A percentile compares a stretch with the other conserved stretches of the same genome.
Evolutionary conservation across 2,888 invertebrate genomes (phyloP).

Genomic region (Cryptops parisi): DNA sequence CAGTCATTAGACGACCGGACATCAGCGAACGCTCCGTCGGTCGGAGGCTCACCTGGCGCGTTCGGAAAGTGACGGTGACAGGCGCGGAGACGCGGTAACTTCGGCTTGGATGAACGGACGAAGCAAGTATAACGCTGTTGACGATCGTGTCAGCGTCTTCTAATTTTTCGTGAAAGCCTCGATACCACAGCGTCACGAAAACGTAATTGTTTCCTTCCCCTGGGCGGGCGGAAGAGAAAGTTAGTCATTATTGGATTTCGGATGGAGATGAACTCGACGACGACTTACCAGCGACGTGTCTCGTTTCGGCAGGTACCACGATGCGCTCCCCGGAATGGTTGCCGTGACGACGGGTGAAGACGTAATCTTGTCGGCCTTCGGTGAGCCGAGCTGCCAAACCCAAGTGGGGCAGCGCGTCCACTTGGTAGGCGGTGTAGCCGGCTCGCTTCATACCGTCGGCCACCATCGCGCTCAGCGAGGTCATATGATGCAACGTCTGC

Average conservation of each 20-base stretch:
- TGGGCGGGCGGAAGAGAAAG: no score
- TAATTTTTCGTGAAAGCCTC: conserved; percentile 10
- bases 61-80: conserved; percentile 9
- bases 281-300: not conserved
- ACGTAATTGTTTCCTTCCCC: no score
- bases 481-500: conserved; percentile 16
- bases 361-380: conserved; percentile 8
- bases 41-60: not conserved
- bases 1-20: not conserved
- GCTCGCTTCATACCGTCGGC: conserved; percentile 16
- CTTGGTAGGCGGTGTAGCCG: conserved; percentile 6
- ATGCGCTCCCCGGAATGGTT: conserved; percentile 8
- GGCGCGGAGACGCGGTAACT: conserved; percentile 12
- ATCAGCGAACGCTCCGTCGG: not conserved
- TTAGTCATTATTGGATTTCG: not conserved
- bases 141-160: conserved; percentile 14
- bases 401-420: conserved; percentile 13
- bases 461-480: conserved; percentile 11
- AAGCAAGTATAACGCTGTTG: conserved; percentile 15
- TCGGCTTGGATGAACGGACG: conserved; percentile 15
- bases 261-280: not conserved
- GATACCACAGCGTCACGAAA: conserved; percentile 16
- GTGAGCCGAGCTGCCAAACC: conserved; percentile 6
- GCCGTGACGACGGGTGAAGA: conserved; percentile 5
- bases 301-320: no score